Evolutionary conservation across 2,797 vertebrate species (phyloP).

Genomic region (Limnodromus scolopaceus): DNA sequence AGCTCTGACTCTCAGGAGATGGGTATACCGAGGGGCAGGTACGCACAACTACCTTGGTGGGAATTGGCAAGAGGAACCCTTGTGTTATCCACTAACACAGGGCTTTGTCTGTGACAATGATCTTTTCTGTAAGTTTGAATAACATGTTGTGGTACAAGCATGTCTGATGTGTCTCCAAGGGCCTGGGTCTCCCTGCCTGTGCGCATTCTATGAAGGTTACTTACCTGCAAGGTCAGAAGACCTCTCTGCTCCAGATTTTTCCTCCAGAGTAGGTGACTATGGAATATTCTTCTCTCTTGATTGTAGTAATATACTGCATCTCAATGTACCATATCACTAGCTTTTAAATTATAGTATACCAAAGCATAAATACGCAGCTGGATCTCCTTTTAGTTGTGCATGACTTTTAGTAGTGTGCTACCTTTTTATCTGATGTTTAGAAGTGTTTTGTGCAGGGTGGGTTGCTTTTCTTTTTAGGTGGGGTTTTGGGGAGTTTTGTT

Average conservation of each 20-base stretch:
- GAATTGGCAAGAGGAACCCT: background rate
- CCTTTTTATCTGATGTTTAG: background rate
- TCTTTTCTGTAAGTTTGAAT: background rate
- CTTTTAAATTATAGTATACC: background rate
- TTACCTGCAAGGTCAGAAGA: background rate
- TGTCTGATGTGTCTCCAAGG: background rate
- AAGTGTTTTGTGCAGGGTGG: background rate
- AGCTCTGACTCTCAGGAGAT: background rate
- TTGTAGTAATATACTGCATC: background rate
- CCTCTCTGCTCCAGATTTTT: background rate
- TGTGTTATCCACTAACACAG: background rate
- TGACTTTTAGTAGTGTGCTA: background rate
- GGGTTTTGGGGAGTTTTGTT: accelerated
- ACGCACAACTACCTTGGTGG: background rate
- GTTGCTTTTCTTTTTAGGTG: background rate
- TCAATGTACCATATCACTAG: background rate
- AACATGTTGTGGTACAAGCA: background rate
- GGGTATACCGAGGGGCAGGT: background rate
- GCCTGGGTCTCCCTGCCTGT: background rate
- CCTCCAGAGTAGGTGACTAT: background rate
- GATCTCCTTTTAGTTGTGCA: background rate
- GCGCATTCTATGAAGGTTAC: background rate
- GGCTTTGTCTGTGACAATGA: background rate
- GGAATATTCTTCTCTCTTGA: background rate
- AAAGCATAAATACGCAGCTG: background rate